These are phyloP conservation scores for Corythoichthys intestinalis DNA, from an alignment of 2,113 vertebrate genomes.

Conservation along the genomic window DNA sequence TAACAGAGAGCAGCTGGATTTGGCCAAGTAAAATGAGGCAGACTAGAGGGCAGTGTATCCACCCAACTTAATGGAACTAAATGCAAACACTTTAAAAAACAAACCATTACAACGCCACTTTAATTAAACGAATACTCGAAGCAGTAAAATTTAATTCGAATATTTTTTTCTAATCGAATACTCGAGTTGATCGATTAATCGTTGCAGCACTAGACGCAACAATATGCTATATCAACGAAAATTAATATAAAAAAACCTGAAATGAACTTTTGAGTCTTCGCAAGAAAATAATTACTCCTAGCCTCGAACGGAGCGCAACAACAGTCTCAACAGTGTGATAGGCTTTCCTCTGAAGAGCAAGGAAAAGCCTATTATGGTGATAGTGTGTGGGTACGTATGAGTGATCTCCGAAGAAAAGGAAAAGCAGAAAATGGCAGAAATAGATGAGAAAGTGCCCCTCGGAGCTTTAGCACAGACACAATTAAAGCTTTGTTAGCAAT, in stretches of 20 bases:
- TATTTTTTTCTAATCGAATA: no score
- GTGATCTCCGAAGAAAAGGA: background rate
- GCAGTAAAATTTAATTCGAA: no score
- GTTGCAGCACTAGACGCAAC: no score
- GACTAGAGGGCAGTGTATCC: no score
- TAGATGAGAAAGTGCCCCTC: constrained; percentile 4
- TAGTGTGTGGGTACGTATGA: background rate
- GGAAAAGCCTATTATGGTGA: constrained; percentile 6
- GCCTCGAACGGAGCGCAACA: background rate
- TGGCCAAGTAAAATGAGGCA: no score
- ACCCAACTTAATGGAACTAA: no score
- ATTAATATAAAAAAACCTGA: background rate
- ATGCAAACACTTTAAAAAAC: no score
- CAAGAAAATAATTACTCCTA: background rate
- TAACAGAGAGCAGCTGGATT: no score
- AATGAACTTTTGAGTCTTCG: background rate
- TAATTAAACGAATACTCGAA: no score
- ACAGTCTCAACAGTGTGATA: background rate
- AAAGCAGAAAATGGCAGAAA: constrained; percentile 2
- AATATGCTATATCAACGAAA: no score
- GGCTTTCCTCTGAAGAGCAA: constrained; percentile 2
- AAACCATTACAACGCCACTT: no score
- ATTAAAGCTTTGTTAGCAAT: constrained; percentile 4
- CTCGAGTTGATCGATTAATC: no score
- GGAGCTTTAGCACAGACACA: background rate